Conservation (phyloP, 2,888 invertebrate genomes). For the Heteromurus nitidus region DNA sequence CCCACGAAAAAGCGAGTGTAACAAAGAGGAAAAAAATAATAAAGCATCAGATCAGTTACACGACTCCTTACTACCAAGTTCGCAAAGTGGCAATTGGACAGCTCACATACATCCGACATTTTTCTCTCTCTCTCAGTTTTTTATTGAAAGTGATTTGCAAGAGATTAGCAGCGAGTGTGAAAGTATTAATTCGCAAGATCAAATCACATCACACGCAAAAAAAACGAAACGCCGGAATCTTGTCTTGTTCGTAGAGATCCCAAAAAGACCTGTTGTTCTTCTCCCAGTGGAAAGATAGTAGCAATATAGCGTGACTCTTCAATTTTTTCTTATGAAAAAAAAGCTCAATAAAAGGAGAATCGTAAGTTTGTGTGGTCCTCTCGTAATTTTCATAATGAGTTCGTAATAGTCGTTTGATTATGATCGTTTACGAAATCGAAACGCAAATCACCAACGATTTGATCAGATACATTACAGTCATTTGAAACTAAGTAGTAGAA, state of each 20-base stretch:
- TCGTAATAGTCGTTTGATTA: background rate
- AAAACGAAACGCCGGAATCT: no score
- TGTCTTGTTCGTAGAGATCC: no score
- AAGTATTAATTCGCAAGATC: background rate
- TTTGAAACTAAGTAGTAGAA: background rate
- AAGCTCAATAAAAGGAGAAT: no score
- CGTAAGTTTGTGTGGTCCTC: slow-evolving; percentile 34
- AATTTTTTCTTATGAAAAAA: background rate
- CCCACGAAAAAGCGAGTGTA: slow-evolving; percentile 3
- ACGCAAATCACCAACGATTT: background rate
- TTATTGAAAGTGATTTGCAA: background rate
- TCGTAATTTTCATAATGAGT: slow-evolving; percentile 38
- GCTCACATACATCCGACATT: background rate
- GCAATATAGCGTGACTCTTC: slow-evolving; percentile 20
- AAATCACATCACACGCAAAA: background rate
- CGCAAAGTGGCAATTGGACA: background rate
- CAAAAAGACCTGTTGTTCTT: slow-evolving; percentile 30
- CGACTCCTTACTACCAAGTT: background rate
- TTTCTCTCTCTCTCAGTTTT: background rate
- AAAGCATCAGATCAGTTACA: slow-evolving; percentile 2
- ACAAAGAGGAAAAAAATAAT: background rate
- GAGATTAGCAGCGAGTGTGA: background rate
- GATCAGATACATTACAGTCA: background rate
- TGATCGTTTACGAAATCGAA: no score
- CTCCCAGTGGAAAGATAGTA: background rate